phyloP scores from a whole-genome alignment of 2,888 invertebrate genomes.

The Drosophila buzzatii region DNA sequence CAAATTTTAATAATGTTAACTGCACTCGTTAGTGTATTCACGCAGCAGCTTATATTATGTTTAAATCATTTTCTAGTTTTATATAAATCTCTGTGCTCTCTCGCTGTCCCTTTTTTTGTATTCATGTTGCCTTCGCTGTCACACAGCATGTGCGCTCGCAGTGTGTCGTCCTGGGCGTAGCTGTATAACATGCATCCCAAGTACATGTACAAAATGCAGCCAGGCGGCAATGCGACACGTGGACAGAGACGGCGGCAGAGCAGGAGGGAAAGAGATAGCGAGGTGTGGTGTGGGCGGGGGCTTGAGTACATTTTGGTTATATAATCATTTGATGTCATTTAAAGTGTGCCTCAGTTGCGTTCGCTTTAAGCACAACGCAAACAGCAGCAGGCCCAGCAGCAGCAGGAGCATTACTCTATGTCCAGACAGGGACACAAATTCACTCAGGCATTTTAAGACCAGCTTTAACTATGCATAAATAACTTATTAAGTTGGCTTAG shows the following conservation, averaged over 20 bases:
- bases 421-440: constrained; percentile 11
- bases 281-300: not conserved
- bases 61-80: constrained; percentile 2
- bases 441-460: constrained; percentile 31
- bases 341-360: constrained; percentile 21
- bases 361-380: constrained; percentile 18
- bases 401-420: not conserved
- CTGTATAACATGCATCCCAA: constrained; percentile 67
- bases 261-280: not conserved
- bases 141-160: constrained; percentile 53
- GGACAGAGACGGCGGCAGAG: constrained; percentile 22
- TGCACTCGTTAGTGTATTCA: constrained; percentile 15
- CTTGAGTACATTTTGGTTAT: constrained; percentile 43
- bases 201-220: constrained; percentile 69
- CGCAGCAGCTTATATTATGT: not conserved
- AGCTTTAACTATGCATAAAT: constrained; percentile 42
- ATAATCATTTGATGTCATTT: constrained; percentile 51
- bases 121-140: constrained; percentile 40
- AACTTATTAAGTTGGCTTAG: constrained; percentile 44
- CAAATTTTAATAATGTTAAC: not conserved
- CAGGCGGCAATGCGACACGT: constrained; percentile 75
- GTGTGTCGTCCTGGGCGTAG: constrained; percentile 46
- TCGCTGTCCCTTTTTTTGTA: not conserved
- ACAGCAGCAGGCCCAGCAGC: not conserved
- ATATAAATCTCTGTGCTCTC: not conserved